A percentile compares a stretch with the other conserved stretches of the same genome.
These are phyloP conservation scores for Anguilla japonica DNA, from an alignment of 2,113 vertebrate genomes.

Conservation along the genomic window DNA sequence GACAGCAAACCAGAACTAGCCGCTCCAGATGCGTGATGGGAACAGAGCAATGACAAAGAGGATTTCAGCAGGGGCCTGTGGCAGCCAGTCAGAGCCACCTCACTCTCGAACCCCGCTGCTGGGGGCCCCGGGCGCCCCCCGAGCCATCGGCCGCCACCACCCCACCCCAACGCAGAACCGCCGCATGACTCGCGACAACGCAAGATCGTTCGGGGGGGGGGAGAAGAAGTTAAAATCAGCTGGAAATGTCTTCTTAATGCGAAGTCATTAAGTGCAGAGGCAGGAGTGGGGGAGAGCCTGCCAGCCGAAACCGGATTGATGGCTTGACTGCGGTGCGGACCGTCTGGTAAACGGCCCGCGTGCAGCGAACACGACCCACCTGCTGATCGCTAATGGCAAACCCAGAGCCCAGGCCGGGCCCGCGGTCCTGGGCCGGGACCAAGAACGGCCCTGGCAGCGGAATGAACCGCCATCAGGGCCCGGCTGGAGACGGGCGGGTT, in stretches of 20 bases:
- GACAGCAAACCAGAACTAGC: background rate
- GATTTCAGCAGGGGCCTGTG: background rate
- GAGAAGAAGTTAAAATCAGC: background rate
- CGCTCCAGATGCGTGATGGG: background rate
- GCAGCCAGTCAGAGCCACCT: background rate
- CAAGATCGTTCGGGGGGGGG: background rate
- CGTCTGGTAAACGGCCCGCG: constrained; percentile 43
- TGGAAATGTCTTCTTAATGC: background rate
- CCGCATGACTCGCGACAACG: background rate
- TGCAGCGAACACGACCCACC: constrained; percentile 42
- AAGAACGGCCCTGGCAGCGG: constrained; percentile 30
- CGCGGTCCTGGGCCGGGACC: constrained; percentile 30
- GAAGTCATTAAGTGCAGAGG: constrained; percentile 7
- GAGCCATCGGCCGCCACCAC: background rate
- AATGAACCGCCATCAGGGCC: constrained; percentile 28
- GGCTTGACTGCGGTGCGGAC: constrained; percentile 35
- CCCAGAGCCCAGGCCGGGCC: constrained; percentile 28
- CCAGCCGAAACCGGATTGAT: constrained; percentile 41
- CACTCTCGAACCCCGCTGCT: background rate
- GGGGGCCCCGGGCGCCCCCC: too few species aligned
- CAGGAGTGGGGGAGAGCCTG: constrained; percentile 23
- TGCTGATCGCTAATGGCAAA: constrained; percentile 37
- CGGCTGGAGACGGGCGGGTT: constrained; percentile 27
- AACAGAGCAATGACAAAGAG: background rate
- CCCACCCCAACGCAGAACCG: background rate